Evolutionary conservation across 2,888 invertebrate genomes (phyloP).

Genomic region (Gymnoscelis rufifasciata): DNA sequence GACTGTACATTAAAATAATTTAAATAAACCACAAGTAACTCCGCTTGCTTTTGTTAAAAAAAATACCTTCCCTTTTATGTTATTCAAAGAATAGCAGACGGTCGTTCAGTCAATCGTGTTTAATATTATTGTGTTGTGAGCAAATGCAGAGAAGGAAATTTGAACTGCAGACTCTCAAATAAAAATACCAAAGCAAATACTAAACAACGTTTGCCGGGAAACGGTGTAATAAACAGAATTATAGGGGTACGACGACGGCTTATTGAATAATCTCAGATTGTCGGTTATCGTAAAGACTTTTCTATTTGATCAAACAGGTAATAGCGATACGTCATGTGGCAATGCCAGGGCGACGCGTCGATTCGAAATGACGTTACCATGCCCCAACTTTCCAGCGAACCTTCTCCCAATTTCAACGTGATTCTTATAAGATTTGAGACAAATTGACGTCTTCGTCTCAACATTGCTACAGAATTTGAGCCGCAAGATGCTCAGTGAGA

Average conservation of each 20-base stretch:
- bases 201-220: conserved; percentile 17
- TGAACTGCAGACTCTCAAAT: conserved; percentile 12
- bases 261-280: conserved; percentile 57
- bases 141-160: conserved; percentile 21
- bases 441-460: conserved; percentile 40
- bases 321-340: conserved; percentile 38
- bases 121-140: conserved; percentile 34
- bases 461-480: conserved; percentile 14
- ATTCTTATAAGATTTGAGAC: conserved; percentile 51
- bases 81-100: background rate
- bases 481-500: conserved; percentile 26
- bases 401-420: conserved; percentile 50
- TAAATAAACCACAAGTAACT: too few relatives aligned
- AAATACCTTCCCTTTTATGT: too few relatives aligned
- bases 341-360: conserved; percentile 28
- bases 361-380: conserved; percentile 64
- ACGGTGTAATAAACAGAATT: conserved; percentile 26
- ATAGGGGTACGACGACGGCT: conserved; percentile 28
- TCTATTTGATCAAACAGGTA: conserved; percentile 61
- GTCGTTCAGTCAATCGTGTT: conserved; percentile 34
- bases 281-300: conserved; percentile 54
- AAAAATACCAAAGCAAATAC: conserved; percentile 5
- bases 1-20: too few relatives aligned
- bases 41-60: too few relatives aligned
- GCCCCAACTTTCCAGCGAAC: conserved; percentile 43